Base-by-base conservation (phyloP, 2,113 vertebrate genomes). In the Saccopteryx bilineata region DNA sequence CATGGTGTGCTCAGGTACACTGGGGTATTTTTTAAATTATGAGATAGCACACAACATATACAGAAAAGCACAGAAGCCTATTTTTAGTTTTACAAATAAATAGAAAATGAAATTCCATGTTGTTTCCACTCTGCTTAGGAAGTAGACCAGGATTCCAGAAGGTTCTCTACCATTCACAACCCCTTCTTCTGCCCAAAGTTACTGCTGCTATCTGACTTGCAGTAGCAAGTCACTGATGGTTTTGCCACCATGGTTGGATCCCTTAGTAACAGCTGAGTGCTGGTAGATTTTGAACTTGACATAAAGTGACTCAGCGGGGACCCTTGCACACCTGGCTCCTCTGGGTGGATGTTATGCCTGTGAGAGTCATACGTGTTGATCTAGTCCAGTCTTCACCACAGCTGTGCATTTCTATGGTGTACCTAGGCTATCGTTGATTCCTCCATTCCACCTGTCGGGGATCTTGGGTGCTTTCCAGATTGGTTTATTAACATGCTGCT, bases 291-390 rank as follows among this genome's bases (percentile, higher is more conserved):
- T 39, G 76, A 75, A 50, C 28, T 18, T 39, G 48, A 2, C 6
- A 0, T 2, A 15, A 39, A 18, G 23, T 0, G 63, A 13, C 19
- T 66, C 4, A 0, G 7, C 0, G 0, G 0, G 24, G 13, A 6
- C 14, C 28, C 7, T 3, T 12, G 7, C 2, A 0, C 4, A 21
- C 9, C 61, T n/a, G 69, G 26, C 58, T 19, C 15, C 46, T 48
- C 13, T 5, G 19, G 48, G 11, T 0, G 0, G 4, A 17, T 6
- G 0, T 23, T 1, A 3, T 0, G 4, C 31, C 66, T 26, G 23
- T 11, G 12, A 46, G 56, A 12, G 9, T 23, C 71, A 1, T 1
- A 21, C 7, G 1, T 6, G 24, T 2, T 0, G 48, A 18, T 21
- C 33, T 4, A 48, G 7, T 2, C 65, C 5, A 4, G 33, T 19